These are phyloP conservation scores for Lepus townsendii DNA, from an alignment of 2,797 vertebrate genomes.

Conservation along the genomic window DNA sequence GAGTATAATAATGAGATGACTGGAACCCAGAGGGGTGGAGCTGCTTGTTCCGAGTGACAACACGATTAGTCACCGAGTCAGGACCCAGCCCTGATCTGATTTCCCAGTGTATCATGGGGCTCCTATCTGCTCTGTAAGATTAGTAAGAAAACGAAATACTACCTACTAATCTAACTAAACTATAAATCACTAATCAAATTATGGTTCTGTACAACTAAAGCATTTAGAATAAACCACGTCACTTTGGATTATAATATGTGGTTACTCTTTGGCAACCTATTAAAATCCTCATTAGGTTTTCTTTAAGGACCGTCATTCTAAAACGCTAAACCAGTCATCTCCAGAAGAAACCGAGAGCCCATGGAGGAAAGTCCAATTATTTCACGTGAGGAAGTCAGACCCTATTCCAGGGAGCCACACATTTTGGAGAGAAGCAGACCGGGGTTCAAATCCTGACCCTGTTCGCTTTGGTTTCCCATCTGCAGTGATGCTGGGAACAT, in stretches of 20 bases:
- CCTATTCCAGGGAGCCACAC: background rate
- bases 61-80: conserved; percentile 33
- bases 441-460: background rate
- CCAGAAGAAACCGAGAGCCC: conserved; percentile 38
- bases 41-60: conserved; percentile 15
- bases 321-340: conserved; percentile 55
- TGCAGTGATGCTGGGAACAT: background rate
- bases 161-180: conserved; percentile 45
- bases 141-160: conserved; percentile 34
- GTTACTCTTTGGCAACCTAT: conserved; percentile 61
- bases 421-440: background rate
- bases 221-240: conserved; percentile 53
- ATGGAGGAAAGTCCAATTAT: conserved; percentile 35
- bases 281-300: conserved; percentile 58
- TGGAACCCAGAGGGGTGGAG: conserved; percentile 4
- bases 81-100: background rate
- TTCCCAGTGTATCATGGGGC: background rate
- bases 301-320: conserved; percentile 65
- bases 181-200: conserved; percentile 65
- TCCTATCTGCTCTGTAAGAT: conserved; percentile 1
- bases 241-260: conserved; percentile 41
- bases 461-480: background rate
- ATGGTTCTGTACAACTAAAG: conserved; percentile 42
- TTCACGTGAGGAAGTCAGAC: background rate
- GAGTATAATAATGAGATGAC: background rate